Conservation (phyloP, 2,888 invertebrate species). For the Cancer borealis region DNA sequence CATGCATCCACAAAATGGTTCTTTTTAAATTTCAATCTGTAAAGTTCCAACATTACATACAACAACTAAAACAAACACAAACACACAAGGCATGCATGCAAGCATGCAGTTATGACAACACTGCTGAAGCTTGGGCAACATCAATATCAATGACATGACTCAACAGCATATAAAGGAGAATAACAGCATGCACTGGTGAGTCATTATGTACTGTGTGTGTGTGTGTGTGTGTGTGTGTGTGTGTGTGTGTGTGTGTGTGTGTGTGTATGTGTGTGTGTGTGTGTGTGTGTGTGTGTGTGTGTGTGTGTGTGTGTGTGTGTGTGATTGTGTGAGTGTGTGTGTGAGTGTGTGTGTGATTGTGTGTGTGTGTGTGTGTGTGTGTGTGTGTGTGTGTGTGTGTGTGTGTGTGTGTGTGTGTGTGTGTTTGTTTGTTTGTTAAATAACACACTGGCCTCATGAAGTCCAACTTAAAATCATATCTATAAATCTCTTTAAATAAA, state of each 20-base stretch:
- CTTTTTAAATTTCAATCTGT: neutral
- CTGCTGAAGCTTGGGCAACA: slow-evolving; percentile 55
- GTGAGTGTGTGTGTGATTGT: slow-evolving; percentile 3
- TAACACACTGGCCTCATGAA: slow-evolving; percentile 49
- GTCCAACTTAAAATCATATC: slow-evolving; percentile 49
- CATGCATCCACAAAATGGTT: neutral
- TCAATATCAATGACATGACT: slow-evolving; percentile 47
- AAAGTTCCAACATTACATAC: slow-evolving; percentile 41
- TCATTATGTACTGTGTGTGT: slow-evolving; percentile 42
- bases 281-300: slow-evolving; percentile 40
- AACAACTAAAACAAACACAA: slow-evolving; percentile 56
- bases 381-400: slow-evolving; percentile 35
- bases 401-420: slow-evolving; percentile 44
- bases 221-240: neutral
- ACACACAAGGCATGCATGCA: slow-evolving; percentile 69
- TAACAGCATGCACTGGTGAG: slow-evolving; percentile 54
- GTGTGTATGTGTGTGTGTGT: slow-evolving; percentile 36
- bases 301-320: slow-evolving; percentile 40
- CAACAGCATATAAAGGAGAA: slow-evolving; percentile 35
- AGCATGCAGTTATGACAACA: slow-evolving; percentile 67
- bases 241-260: slow-evolving; percentile 41
- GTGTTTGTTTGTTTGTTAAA: slow-evolving; percentile 17
- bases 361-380: slow-evolving; percentile 34
- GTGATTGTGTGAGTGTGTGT: slow-evolving; percentile 28
- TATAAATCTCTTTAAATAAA: slow-evolving; percentile 39